Evolutionary conservation across 2,797 vertebrate genomes (phyloP).

Genomic region (Myoxocephalus aenaeus): DNA sequence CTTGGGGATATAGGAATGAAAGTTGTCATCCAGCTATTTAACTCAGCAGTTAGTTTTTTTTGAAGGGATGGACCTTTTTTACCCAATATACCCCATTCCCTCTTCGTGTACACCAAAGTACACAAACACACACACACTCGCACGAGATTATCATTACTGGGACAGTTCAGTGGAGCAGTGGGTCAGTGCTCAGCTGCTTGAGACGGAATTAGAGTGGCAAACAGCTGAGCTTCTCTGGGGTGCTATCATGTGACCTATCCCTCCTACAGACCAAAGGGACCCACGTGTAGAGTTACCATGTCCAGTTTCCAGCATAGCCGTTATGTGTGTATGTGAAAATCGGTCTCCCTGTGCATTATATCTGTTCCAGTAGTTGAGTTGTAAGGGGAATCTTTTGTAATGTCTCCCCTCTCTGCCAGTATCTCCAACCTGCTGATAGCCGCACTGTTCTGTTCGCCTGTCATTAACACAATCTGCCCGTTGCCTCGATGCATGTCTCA

Average conservation of each 20-base stretch:
- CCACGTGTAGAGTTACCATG: constrained; percentile 69
- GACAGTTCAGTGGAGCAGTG: constrained; percentile 70
- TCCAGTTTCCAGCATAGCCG: constrained; percentile 50
- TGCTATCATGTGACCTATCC: constrained; percentile 79
- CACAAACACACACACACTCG: constrained; percentile 13
- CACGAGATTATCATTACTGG: constrained; percentile 44
- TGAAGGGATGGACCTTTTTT: constrained; percentile 14
- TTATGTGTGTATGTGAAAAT: constrained; percentile 20
- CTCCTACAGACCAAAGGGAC: constrained; percentile 68
- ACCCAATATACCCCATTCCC: not conserved
- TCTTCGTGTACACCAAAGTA: not conserved
- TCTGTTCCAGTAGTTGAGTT: constrained; percentile 9
- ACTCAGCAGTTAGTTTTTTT: not conserved
- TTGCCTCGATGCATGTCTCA: constrained; percentile 49
- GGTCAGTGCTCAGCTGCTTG: constrained; percentile 77
- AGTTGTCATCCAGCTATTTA: constrained; percentile 1
- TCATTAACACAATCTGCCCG: constrained; percentile 54
- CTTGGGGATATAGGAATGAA: not conserved
- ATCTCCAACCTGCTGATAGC: constrained; percentile 45
- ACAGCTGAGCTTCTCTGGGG: constrained; percentile 82
- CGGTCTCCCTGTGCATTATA: constrained; percentile 31
- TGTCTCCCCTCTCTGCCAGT: constrained; percentile 16
- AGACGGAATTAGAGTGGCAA: constrained; percentile 81
- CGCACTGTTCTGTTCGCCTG: constrained; percentile 31
- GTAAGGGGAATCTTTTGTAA: not conserved